Base-by-base conservation (phyloP, 2,888 invertebrate species). In the Apantesis nais region DNA sequence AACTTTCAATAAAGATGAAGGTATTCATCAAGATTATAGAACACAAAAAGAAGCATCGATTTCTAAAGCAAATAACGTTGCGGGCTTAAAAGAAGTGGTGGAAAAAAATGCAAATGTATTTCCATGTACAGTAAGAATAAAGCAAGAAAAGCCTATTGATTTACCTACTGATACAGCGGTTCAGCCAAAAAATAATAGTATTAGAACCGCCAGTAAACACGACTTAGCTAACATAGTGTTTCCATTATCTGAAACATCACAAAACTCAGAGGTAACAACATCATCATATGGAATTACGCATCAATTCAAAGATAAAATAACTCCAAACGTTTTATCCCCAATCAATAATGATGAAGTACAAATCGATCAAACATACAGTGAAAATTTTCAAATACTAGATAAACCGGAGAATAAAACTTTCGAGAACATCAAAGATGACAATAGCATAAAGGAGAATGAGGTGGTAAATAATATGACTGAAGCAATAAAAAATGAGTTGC, bases 1-100 rank as follows among this genome's bases (percentile, higher is more conserved):
- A 4, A 79, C 87, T 48, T 87, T 84, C 67, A 83, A 85, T 74
- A 85, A 82, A 79, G 82, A 86, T 65, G 80, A 86, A 5, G 87
- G 86, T 73, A 70, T 74, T 25, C 37, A 25, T 16, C 34, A 55
- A 11, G 52, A 71, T 31, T 67, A 74, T 19, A 76, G 74, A 69
- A 81, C 74, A 73, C 74, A 62, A 66, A 75, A 48, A 62, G 78
- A 65, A 44, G n/a, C 34, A 52, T 66, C 37, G 31, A 14, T 7
- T 66, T 25, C 39, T 22, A 39, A 61, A 61, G 22, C 19, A 58
- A 29, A 16, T 34, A 58, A 55, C 25, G 4, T 25, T 16, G 41
- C 7, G 7, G 37, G n/a, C 11, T 34, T 67, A 66, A 41, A 48
- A 55, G 66, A 62, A 66, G 25, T 55, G 1, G 9, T 37, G 22